A percentile compares a stretch with the other conserved stretches of the same genome.
Conservation (phyloP, 2,113 vertebrate species). For the Sebastes fasciatus region DNA sequence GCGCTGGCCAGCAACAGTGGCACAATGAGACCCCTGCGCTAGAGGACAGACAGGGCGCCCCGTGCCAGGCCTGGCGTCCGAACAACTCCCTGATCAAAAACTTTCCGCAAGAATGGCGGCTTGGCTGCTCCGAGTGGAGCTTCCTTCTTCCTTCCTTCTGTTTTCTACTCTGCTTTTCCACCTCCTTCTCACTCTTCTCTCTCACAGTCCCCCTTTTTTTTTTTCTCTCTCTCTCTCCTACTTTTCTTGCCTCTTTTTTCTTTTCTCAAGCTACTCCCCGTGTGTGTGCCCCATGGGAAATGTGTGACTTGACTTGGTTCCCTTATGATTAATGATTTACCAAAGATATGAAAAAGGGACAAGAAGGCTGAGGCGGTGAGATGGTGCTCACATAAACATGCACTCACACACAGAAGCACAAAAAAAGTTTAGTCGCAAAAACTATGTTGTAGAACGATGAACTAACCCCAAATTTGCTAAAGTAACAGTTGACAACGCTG, state of each 20-base stretch:
- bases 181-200: slow-evolving; percentile 42
- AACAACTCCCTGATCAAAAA: slow-evolving; percentile 72
- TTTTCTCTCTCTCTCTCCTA: slow-evolving; percentile 11
- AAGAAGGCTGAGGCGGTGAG: slow-evolving; percentile 49
- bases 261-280: slow-evolving; percentile 43
- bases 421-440: slow-evolving; percentile 53
- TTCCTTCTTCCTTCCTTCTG: slow-evolving; percentile 48
- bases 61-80: slow-evolving; percentile 74
- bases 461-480: slow-evolving; percentile 21
- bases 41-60: slow-evolving; percentile 64
- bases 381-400: slow-evolving; percentile 44
- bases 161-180: slow-evolving; percentile 55
- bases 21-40: slow-evolving; percentile 66
- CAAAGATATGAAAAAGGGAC: slow-evolving; percentile 66
- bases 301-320: slow-evolving; percentile 72
- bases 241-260: slow-evolving; percentile 23
- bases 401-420: slow-evolving; percentile 17
- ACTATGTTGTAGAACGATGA: slow-evolving; percentile 20
- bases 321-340: slow-evolving; percentile 80
- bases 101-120: slow-evolving; percentile 57
- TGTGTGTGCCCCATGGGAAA: slow-evolving; percentile 63
- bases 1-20: slow-evolving; percentile 52
- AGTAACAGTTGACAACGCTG: slow-evolving; percentile 11
- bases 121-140: slow-evolving; percentile 49
- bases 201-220: slow-evolving; percentile 8